These are phyloP conservation scores for Andricus grossulariae DNA, from an alignment of 1,140 invertebrate genomes.

Conservation along the genomic window DNA sequence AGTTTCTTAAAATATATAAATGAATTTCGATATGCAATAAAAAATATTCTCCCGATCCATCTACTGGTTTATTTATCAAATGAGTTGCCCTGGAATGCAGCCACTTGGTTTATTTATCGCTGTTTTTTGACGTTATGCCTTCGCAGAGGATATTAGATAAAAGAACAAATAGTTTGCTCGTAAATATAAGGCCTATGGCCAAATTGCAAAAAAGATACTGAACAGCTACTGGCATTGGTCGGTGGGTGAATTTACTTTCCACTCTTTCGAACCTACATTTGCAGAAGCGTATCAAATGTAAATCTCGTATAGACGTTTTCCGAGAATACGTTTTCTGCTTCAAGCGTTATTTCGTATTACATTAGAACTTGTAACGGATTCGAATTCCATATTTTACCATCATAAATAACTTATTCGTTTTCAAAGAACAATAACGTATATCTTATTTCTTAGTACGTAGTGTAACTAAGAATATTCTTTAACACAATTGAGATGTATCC, in stretches of 20 bases:
- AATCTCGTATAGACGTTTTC: neutral
- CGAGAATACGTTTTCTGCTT: slow-evolving; percentile 1
- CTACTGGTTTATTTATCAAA: neutral
- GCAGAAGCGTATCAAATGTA: slow-evolving; percentile 1
- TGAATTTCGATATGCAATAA: neutral
- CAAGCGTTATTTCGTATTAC: neutral
- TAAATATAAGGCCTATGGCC: neutral
- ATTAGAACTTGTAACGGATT: neutral
- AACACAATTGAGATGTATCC: neutral
- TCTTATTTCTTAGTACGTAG: neutral
- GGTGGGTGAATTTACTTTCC: neutral
- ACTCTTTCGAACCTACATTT: neutral
- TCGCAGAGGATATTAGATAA: neutral
- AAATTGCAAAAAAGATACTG: neutral
- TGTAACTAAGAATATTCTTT: neutral
- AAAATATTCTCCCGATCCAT: neutral
- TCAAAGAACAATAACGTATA: neutral
- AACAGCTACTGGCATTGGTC: neutral
- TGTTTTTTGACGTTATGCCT: neutral
- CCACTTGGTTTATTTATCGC: neutral
- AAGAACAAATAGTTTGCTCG: neutral
- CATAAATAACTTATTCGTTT: neutral
- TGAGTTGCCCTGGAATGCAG: neutral
- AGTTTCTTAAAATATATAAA: neutral
- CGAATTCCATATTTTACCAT: neutral